These are phyloP conservation scores for Mobula hypostoma DNA, from an alignment of 2,113 vertebrate genomes.

Conservation along the genomic window DNA sequence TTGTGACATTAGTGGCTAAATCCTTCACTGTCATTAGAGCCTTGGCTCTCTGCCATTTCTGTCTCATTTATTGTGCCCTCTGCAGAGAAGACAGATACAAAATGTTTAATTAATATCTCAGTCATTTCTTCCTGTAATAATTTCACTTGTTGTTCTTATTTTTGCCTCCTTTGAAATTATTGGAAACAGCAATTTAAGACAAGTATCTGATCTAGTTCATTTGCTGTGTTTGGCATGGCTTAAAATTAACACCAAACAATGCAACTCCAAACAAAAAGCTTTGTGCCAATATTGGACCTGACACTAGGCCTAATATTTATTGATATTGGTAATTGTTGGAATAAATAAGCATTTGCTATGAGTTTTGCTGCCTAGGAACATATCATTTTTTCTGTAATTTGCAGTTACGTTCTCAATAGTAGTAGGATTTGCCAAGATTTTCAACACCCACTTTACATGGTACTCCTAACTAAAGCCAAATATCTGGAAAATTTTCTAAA, in stretches of 20 bases:
- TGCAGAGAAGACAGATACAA: no score
- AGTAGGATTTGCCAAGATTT: neutral
- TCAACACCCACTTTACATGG: constrained; percentile 1
- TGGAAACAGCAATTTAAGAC: neutral
- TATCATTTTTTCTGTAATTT: no score
- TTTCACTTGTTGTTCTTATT: neutral
- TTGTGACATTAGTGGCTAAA: no score
- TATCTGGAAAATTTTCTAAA: neutral
- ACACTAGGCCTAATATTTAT: neutral
- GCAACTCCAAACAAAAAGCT: neutral
- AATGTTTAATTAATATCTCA: no score
- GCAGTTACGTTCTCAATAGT: neutral
- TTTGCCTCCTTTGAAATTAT: neutral
- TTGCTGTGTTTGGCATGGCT: neutral
- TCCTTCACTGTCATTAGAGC: no score
- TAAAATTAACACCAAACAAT: neutral
- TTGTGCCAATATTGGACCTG: neutral
- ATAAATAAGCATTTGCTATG: neutral
- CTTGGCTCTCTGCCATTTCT: no score
- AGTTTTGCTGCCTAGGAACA: neutral
- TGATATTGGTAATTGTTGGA: neutral
- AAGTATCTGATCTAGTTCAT: neutral
- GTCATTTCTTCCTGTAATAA: no score
- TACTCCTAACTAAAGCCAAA: neutral
- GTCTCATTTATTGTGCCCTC: no score